phyloP scores from a whole-genome alignment of 2,113 vertebrate genomes.

The Hydropotes inermis region DNA sequence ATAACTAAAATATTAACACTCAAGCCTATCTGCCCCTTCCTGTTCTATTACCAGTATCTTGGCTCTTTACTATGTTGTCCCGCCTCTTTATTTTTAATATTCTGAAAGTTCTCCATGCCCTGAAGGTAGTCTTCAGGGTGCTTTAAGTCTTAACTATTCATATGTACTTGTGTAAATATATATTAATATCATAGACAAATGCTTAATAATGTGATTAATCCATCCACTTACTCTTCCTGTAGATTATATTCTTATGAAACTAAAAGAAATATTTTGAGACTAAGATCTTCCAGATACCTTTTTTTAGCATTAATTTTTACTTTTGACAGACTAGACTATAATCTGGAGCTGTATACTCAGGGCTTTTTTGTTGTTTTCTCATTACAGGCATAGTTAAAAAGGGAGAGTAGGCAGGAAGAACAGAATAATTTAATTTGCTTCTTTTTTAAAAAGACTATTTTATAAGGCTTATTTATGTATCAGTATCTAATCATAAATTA shows the following conservation, averaged over 20 bases:
- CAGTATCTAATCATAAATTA: slow-evolving; percentile 9
- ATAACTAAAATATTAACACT: neutral
- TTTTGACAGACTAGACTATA: neutral
- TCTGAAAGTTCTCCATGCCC: neutral
- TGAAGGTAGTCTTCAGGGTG: neutral
- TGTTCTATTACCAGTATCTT: neutral
- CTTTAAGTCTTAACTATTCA: neutral
- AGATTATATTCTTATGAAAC: neutral
- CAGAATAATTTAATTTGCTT: neutral
- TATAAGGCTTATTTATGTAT: neutral
- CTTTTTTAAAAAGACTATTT: neutral
- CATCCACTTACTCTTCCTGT: neutral
- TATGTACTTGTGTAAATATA: neutral
- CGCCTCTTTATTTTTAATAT: neutral
- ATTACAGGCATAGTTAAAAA: slow-evolving; percentile 10
- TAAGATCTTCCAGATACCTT: neutral
- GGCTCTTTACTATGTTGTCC: neutral
- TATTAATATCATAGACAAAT: neutral
- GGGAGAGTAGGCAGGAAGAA: neutral
- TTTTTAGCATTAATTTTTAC: neutral
- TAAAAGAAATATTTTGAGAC: neutral
- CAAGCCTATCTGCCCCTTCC: neutral
- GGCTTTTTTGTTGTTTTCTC: slow-evolving; percentile 14
- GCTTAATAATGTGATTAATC: neutral
- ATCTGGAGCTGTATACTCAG: neutral